phyloP scores from a whole-genome alignment of 1,140 invertebrate genomes.

The Tetranychus cinnabarinus region DNA sequence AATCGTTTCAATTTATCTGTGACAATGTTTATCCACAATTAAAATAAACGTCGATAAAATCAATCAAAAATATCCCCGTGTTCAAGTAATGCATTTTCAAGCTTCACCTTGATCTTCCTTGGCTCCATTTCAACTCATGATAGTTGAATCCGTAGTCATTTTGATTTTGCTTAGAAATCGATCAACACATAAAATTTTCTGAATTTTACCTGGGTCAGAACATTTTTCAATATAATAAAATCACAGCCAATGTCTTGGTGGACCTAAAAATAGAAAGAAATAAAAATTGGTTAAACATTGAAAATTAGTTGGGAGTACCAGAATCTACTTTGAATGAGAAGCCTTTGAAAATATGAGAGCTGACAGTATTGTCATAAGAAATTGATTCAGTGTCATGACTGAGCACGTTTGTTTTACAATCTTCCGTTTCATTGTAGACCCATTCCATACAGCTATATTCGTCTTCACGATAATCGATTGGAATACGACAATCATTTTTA shows the following conservation, averaged over 20 bases:
- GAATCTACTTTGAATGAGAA: background rate
- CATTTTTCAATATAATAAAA: background rate
- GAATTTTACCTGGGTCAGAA: background rate
- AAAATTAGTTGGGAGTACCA: background rate
- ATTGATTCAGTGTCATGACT: background rate
- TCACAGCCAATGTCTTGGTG: background rate
- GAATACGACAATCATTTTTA: slow-evolving; percentile 7
- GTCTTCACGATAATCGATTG: slow-evolving; percentile 7
- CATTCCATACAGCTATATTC: slow-evolving; percentile 8
- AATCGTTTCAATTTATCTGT: too few relatives aligned
- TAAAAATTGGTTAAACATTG: background rate
- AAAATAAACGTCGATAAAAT: slow-evolving; percentile 8
- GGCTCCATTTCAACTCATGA: too few relatives aligned
- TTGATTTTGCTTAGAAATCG: background rate
- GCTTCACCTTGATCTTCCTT: too few relatives aligned
- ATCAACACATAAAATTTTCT: too few relatives aligned
- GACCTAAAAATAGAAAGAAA: background rate
- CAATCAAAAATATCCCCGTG: slow-evolving; percentile 9
- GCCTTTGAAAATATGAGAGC: background rate
- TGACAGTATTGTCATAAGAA: background rate
- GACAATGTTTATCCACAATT: too few relatives aligned
- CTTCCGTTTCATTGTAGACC: background rate
- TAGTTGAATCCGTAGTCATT: background rate
- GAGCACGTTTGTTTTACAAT: background rate
- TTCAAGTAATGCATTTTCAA: background rate